These are phyloP conservation scores for Asarcornis scutulata DNA, from an alignment of 2,113 vertebrate genomes.

Conservation along the genomic window DNA sequence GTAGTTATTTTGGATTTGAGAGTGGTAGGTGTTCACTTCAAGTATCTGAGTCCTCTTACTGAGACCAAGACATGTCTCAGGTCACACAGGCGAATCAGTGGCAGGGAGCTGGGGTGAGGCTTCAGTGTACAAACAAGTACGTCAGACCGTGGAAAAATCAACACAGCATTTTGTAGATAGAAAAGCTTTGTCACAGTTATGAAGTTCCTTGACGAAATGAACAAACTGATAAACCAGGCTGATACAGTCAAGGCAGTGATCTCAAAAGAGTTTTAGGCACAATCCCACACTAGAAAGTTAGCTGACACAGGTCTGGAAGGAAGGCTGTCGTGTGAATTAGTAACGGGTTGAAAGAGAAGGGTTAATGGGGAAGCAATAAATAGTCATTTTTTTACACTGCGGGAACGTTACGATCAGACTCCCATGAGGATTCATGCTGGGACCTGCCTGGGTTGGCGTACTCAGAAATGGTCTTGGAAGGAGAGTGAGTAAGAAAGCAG, in stretches of 20 bases:
- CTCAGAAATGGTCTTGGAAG: slow-evolving; percentile 33
- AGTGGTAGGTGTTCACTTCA: neutral
- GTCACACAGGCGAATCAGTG: neutral
- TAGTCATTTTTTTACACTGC: slow-evolving; percentile 31
- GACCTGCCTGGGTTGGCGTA: slow-evolving; percentile 44
- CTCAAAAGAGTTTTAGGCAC: slow-evolving; percentile 21
- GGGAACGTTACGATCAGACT: neutral
- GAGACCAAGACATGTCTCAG: neutral
- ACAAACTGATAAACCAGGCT: slow-evolving; percentile 12
- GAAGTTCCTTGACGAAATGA: neutral
- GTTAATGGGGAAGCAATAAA: slow-evolving; percentile 40
- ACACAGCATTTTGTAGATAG: neutral
- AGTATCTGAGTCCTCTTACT: neutral
- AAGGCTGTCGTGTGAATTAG: neutral
- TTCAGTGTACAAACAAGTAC: neutral
- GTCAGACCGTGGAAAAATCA: slow-evolving; percentile 30
- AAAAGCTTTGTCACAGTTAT: slow-evolving; percentile 5
- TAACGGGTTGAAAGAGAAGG: slow-evolving; percentile 10
- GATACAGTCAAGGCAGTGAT: neutral
- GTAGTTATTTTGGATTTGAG: neutral
- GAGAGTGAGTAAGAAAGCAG: neutral
- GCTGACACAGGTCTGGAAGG: neutral
- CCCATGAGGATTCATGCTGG: slow-evolving; percentile 41
- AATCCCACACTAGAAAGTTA: neutral
- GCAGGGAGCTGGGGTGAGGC: neutral